A percentile compares a stretch with the other conserved stretches of the same genome.
phyloP scores from a whole-genome alignment of 1,140 invertebrate species.

The Hydropsyche tenuis region DNA sequence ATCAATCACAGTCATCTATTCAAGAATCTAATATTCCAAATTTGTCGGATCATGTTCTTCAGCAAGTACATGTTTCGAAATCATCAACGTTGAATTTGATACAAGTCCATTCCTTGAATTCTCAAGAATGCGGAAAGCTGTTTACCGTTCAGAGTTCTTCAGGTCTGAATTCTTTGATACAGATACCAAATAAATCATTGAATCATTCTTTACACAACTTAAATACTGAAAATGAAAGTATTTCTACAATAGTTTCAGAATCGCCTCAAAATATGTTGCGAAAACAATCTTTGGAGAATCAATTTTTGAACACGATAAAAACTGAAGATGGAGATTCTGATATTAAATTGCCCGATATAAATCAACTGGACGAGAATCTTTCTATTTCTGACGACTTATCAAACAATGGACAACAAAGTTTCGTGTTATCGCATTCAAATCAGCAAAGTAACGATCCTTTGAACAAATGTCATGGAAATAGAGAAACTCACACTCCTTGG shows the following conservation, averaged over 20 bases:
- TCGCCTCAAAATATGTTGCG: conserved; percentile 39
- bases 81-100: conserved; percentile 45
- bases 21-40: conserved; percentile 33
- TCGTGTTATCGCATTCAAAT: conserved; percentile 5
- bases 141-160: conserved; percentile 45
- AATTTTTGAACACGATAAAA: conserved; percentile 32
- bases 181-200: conserved; percentile 40
- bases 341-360: neutral
- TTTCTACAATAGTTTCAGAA: conserved; percentile 41
- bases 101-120: conserved; percentile 47
- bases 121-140: conserved; percentile 44
- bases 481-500: conserved; percentile 30
- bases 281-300: conserved; percentile 41
- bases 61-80: conserved; percentile 44
- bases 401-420: conserved; percentile 8
- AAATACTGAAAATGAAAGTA: conserved; percentile 31
- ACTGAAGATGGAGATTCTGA: neutral
- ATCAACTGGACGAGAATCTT: conserved; percentile 21
- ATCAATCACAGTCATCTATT: conserved; percentile 27
- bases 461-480: neutral
- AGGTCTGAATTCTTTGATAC: conserved; percentile 39
- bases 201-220: conserved; percentile 38
- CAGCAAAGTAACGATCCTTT: conserved; percentile 19
- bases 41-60: conserved; percentile 34
- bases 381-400: neutral